phyloP scores from a whole-genome alignment of 1,140 invertebrate genomes.

The Drosophila repletoides region DNA sequence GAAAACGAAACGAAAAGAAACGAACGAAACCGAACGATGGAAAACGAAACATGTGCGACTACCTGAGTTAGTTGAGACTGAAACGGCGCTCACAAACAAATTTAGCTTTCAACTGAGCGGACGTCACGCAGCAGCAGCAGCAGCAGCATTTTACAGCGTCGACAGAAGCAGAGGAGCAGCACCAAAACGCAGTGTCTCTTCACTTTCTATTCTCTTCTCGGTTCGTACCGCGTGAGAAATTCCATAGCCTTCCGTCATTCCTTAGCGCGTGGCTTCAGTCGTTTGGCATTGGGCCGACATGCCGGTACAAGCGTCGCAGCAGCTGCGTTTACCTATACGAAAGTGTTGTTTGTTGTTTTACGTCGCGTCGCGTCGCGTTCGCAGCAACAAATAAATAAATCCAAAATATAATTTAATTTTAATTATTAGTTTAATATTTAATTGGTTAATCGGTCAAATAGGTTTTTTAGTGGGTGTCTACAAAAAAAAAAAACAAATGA shows the following conservation, averaged over 20 bases:
- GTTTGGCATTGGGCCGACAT: conserved; percentile 63
- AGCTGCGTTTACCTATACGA: conserved; percentile 12
- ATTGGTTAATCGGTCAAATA: conserved; percentile 17
- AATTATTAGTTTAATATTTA: neutral
- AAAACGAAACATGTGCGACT: conserved; percentile 36
- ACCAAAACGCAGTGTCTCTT: neutral
- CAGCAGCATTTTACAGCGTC: conserved; percentile 6
- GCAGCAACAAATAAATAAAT: conserved; percentile 21
- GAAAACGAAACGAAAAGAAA: neutral
- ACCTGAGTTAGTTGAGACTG: conserved; percentile 22
- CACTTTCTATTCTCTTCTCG: conserved; percentile 15
- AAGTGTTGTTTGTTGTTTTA: conserved; percentile 23
- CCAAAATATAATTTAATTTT: conserved; percentile 11
- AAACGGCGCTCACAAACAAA: conserved; percentile 65
- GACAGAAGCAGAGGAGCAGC: conserved; percentile 14
- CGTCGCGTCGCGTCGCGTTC: conserved; percentile 27
- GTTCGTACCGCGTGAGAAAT: conserved; percentile 50
- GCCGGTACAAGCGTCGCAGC: conserved; percentile 58
- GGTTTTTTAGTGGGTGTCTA: conserved; percentile 31
- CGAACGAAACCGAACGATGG: conserved; percentile 9
- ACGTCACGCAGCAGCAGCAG: conserved; percentile 42
- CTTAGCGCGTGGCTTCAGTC: conserved; percentile 52
- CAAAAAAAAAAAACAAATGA: conserved; percentile 19
- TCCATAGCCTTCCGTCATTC: conserved; percentile 39
- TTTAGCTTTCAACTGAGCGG: conserved; percentile 63